A percentile compares a stretch with the other conserved stretches of the same genome.
Conservation (phyloP, 1,140 invertebrate genomes). For the Zaprionus camerounensis region DNA sequence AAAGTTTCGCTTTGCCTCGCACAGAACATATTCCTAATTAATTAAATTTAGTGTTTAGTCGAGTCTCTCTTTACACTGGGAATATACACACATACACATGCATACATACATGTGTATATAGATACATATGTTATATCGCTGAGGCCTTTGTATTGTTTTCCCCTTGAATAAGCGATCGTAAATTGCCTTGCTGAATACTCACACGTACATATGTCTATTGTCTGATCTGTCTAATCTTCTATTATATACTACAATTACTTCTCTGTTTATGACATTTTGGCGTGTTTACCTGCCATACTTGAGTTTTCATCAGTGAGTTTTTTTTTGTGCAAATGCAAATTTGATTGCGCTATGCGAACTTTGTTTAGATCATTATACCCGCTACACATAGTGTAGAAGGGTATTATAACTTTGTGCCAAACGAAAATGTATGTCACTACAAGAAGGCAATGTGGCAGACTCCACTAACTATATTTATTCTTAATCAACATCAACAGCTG, state of each 20-base stretch:
- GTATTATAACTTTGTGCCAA: too few species aligned
- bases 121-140: neutral
- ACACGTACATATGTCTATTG: slow-evolving; percentile 23
- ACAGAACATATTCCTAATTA: slow-evolving; percentile 50
- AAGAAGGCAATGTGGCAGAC: too few species aligned
- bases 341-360: neutral
- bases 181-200: slow-evolving; percentile 4
- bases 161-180: slow-evolving; percentile 35
- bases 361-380: too few species aligned
- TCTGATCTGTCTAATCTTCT: slow-evolving; percentile 21
- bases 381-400: too few species aligned
- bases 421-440: too few species aligned
- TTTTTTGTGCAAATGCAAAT: slow-evolving; percentile 1
- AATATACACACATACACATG: neutral
- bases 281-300: neutral
- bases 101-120: neutral
- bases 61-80: slow-evolving; percentile 17
- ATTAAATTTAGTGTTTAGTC: slow-evolving; percentile 50
- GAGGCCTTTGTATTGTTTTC: slow-evolving; percentile 12
- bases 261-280: slow-evolving; percentile 18
- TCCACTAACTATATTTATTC: too few species aligned
- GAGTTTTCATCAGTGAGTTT: neutral
- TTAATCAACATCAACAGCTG: too few species aligned
- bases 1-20: slow-evolving; percentile 37
- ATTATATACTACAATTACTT: slow-evolving; percentile 33